Base-by-base conservation (phyloP, 1,140 invertebrate species). In the Lepidurus packardi region DNA sequence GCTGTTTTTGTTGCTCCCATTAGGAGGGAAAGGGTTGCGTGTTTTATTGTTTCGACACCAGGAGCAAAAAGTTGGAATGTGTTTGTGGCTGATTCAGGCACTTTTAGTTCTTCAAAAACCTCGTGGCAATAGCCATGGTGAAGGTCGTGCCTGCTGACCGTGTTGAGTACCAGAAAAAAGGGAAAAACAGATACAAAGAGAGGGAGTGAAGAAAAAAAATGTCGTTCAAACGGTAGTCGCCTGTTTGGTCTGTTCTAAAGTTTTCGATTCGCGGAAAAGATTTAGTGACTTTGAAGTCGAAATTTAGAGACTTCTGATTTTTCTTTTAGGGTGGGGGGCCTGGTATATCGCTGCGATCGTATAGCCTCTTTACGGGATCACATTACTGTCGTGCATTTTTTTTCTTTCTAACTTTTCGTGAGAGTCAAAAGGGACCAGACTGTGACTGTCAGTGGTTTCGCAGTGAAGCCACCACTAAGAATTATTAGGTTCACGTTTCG, bases 191-290 rank as follows among this genome's bases (percentile, higher is more conserved):
- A 74, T 10, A 42, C 43, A 74, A 13, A 74, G 5, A 41, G 74
- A 7, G 24, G 6, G 24, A 41, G n/a, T 7, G 7, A 7, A 41
- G 16, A 41, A 41, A 75, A 21, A 10, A 21, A 75, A 75, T 43
- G 42, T 16, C 74, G 24, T 75, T 42, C 21, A 21, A 43, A 41
- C n/a, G 2, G 74, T 75, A 16, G 5, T 41, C 74, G 25, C 11
- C 9, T 5, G 0, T 8, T 10, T 74, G 16, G 16, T 24, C 53
- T 6, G 6, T 74, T 34, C 74, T 13, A 34, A 74, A 16, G 53
- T 74, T 41, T 43, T 75, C 25, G 74, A 75, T 75, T 75, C 21
- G 74, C 74, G 43, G 73, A n/a, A n/a, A 24, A 13, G 24, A n/a
- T 43, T 16, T 0, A 8, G 3, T 34, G 34, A 4, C 34, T 34